A percentile compares a stretch with the other conserved stretches of the same genome.
These are phyloP conservation scores for Drosophila setosimentum DNA, from an alignment of 2,888 invertebrate species.

Conservation along the genomic window DNA sequence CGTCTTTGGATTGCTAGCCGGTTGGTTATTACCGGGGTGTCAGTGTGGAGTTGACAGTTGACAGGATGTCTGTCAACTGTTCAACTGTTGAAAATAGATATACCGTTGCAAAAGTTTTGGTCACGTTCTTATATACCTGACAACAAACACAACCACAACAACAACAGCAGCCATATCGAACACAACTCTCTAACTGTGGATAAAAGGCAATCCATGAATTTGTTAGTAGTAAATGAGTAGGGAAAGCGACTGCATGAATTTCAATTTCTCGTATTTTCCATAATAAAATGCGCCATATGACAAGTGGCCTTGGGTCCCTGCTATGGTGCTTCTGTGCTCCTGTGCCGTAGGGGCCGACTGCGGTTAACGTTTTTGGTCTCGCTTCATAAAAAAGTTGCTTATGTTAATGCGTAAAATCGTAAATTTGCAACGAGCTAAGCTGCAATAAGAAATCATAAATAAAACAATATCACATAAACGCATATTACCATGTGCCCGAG, in stretches of 20 bases:
- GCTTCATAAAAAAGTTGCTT: conserved; percentile 61
- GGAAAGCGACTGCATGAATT: conserved; percentile 61
- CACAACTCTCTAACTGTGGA: conserved; percentile 10
- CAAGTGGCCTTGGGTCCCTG: conserved; percentile 35
- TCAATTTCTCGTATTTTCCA: conserved; percentile 54
- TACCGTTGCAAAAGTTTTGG: conserved; percentile 29
- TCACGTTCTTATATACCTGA: conserved; percentile 40
- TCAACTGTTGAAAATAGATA: conserved; percentile 41
- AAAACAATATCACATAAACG: conserved; percentile 74
- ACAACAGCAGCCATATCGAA: conserved; percentile 3
- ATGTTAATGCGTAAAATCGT: conserved; percentile 73
- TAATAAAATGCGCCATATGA: conserved; percentile 49
- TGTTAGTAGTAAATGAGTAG: conserved; percentile 57
- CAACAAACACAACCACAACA: not conserved
- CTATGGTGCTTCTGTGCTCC: not conserved
- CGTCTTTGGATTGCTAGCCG: not conserved
- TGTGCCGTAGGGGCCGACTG: not conserved
- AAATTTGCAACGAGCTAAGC: conserved; percentile 65
- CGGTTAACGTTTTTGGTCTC: conserved; percentile 19
- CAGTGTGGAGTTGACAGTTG: conserved; percentile 46
- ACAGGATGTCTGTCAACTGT: conserved; percentile 55
- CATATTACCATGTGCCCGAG: conserved; percentile 38
- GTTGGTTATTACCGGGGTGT: conserved; percentile 5
- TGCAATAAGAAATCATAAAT: conserved; percentile 75
- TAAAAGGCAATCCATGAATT: conserved; percentile 46